These are phyloP conservation scores for Scatophagus argus DNA, from an alignment of 2,113 vertebrate species.

Conservation along the genomic window DNA sequence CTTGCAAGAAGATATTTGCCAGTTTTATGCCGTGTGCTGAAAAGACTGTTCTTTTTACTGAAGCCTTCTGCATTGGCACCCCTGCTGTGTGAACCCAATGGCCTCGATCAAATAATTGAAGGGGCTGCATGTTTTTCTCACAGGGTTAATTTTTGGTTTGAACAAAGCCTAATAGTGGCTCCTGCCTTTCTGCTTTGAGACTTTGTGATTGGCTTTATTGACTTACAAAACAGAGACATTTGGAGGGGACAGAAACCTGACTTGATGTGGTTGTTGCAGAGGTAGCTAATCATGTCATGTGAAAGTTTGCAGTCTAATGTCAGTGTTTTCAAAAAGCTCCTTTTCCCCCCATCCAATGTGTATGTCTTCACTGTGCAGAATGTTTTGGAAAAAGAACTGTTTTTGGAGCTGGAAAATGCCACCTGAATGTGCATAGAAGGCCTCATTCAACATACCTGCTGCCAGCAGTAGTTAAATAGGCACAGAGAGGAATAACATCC, in stretches of 20 bases:
- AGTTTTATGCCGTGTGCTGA: neutral
- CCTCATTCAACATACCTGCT: conserved; percentile 24
- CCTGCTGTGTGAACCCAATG: neutral
- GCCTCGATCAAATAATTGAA: conserved; percentile 16
- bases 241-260: conserved; percentile 8
- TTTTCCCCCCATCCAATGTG: conserved; percentile 1
- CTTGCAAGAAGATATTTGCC: neutral
- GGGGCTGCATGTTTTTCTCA: conserved; percentile 10
- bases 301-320: neutral
- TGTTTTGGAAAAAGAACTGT: conserved; percentile 1
- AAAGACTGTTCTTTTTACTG: neutral
- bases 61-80: neutral
- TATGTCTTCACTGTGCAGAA: neutral
- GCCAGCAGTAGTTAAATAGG: conserved; percentile 34
- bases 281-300: conserved; percentile 2
- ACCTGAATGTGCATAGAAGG: conserved; percentile 26
- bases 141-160: conserved; percentile 6
- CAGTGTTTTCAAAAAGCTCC: neutral
- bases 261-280: neutral
- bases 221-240: conserved; percentile 18
- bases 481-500: conserved; percentile 42
- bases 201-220: conserved; percentile 6
- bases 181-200: neutral
- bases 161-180: conserved; percentile 1
- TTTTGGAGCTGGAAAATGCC: conserved; percentile 30